Percentiles rank a stretch among this genome's conserved stretches.
phyloP scores from a whole-genome alignment of 2,888 invertebrate species.

The Tinea trinotella region DNA sequence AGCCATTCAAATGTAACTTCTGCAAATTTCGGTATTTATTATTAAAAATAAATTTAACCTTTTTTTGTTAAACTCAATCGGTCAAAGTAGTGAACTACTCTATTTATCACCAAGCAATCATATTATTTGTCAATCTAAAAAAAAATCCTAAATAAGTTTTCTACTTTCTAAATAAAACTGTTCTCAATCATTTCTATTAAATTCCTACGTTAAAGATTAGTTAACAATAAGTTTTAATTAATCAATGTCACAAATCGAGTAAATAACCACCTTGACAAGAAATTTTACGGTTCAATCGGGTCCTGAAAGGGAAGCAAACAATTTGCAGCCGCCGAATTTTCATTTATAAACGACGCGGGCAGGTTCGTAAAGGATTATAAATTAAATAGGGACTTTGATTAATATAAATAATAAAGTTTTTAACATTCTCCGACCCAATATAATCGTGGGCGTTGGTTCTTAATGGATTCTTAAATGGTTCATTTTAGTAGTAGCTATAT shows the following conservation, averaged over 20 bases:
- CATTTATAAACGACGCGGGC: conserved; percentile 12
- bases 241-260: conserved; percentile 9
- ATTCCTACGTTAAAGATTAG: not conserved
- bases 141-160: too few relatives aligned
- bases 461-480: not conserved
- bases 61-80: too few relatives aligned
- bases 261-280: conserved; percentile 15
- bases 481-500: not conserved
- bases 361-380: conserved; percentile 9
- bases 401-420: conserved; percentile 12
- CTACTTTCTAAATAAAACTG: not conserved
- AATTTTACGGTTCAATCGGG: conserved; percentile 15
- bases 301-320: conserved; percentile 10
- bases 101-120: too few relatives aligned
- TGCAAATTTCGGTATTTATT: not conserved
- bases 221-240: conserved; percentile 10
- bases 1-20: not conserved
- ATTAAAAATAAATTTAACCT: too few relatives aligned
- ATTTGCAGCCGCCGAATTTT: conserved; percentile 4
- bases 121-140: too few relatives aligned
- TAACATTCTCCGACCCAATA: not conserved
- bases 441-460: not conserved
- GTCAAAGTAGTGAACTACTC: too few relatives aligned
- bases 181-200: not conserved
- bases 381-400: conserved; percentile 7